These are phyloP conservation scores for Tineola bisselliella DNA, from an alignment of 2,888 invertebrate species.

Conservation along the genomic window DNA sequence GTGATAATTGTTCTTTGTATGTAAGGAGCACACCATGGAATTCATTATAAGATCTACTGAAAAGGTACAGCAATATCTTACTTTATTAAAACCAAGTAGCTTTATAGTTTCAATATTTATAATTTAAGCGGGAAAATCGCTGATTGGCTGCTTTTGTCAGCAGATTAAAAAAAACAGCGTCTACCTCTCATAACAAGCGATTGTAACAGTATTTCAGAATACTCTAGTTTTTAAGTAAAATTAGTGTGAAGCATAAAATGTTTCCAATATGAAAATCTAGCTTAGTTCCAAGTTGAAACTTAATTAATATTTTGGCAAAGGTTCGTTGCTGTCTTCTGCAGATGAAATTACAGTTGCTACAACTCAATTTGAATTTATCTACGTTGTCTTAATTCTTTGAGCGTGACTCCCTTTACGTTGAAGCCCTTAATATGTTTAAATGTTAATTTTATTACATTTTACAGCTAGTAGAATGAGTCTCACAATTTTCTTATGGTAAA, in stretches of 20 bases:
- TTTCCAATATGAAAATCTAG: neutral
- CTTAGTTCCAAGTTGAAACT: constrained; percentile 24
- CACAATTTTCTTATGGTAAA: neutral
- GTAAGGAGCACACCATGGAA: no score
- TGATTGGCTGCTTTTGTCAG: no score
- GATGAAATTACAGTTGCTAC: constrained; percentile 42
- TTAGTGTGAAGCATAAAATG: neutral
- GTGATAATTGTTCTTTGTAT: no score
- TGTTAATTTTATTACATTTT: constrained; percentile 38
- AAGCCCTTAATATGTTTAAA: constrained; percentile 27
- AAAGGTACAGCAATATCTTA: no score
- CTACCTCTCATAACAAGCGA: no score
- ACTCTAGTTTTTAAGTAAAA: no score
- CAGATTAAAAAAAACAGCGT: no score
- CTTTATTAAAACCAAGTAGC: no score
- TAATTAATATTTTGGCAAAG: constrained; percentile 52
- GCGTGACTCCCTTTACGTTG: neutral
- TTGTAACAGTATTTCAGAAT: no score
- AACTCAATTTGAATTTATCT: constrained; percentile 56
- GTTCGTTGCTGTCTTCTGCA: constrained; percentile 29
- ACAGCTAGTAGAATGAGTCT: neutral
- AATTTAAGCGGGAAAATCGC: no score
- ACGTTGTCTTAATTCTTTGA: constrained; percentile 32
- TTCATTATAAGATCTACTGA: no score
- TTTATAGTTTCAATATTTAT: no score